These are phyloP conservation scores for Caprella mutica DNA, from an alignment of 2,888 invertebrate genomes.

Conservation along the genomic window DNA sequence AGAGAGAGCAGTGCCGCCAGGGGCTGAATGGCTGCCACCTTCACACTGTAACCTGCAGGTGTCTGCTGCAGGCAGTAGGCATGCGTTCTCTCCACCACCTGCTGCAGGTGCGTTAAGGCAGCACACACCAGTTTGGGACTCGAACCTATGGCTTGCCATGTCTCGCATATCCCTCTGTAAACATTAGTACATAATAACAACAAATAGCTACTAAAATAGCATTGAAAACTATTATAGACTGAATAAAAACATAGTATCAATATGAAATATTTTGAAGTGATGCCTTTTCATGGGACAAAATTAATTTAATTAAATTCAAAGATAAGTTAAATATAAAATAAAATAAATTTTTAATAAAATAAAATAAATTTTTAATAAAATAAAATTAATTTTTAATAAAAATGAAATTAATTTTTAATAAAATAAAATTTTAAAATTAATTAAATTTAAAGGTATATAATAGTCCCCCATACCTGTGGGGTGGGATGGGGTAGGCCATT, in stretches of 20 bases:
- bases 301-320: neutral
- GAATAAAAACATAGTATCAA: neutral
- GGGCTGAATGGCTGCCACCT: constrained; percentile 30
- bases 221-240: neutral
- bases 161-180: constrained; percentile 28
- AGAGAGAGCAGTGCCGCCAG: constrained; percentile 13
- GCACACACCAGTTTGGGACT: constrained; percentile 20
- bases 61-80: constrained; percentile 29
- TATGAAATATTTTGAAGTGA: no score
- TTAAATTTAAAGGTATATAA: no score
- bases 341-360: neutral
- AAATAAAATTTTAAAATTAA: no score
- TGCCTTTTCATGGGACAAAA: no score
- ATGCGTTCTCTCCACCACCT: constrained; percentile 30
- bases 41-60: constrained; percentile 23
- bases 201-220: neutral
- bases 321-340: neutral
- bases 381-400: no score
- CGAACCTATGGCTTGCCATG: constrained; percentile 24
- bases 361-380: neutral
- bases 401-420: no score
- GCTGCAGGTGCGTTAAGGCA: constrained; percentile 20
- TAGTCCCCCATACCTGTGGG: constrained; percentile 27
- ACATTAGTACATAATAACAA: neutral
- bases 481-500: constrained; percentile 26